Base-by-base conservation (phyloP, 2,797 vertebrate genomes). In the Acanthornis magna region DNA sequence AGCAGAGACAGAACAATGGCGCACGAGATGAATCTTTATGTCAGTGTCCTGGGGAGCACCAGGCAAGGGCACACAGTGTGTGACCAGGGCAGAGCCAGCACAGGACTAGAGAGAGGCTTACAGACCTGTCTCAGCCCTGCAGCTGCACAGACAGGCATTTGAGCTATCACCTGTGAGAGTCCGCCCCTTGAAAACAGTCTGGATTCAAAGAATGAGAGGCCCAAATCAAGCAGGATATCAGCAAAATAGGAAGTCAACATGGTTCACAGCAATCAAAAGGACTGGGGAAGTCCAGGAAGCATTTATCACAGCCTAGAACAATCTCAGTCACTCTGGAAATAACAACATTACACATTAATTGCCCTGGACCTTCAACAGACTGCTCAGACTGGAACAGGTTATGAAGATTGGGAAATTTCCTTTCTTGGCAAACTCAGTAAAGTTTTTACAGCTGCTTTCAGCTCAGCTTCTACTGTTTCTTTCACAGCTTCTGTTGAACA, bases 171-270 rank as follows among this genome's bases (percentile, higher is more conserved):
- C 43, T 5, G 1, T 11, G 45, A 43, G 32, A 50, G 26, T 32
- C 48, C 1, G 0, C 19, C 25, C n/a, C 6, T 11, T 13, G 25
- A 54, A 68, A 50, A 36, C 0, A 0, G 27, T 40, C 43, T 1
- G 1, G 27, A 51, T 66, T 34, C 18, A 60, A 71, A 85, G 63
- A 84, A 15, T 5, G 23, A 70, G 36, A 83, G n/a, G 47, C 17
- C n/a, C 10, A 75, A 42, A 75, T 55, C 36, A 71, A 71, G 50
- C 2, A 77, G 11, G 15, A 17, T 55, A 51, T 18, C 57, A 85
- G 40, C n/a, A 55, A 73, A 85, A 60, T 1, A 74, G 29, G 20
- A 73, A 42, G 17, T 11, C 5, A 1, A 11, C 26, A 12, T 16
- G 2, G 19, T 57, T 84, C 30, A 38, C 19, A 40, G 38, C 17